Evolutionary conservation across 2,797 vertebrate genomes (phyloP), one percentile per base, ranked within the genome.

Genomic region (Poecilia gillii): DNA sequence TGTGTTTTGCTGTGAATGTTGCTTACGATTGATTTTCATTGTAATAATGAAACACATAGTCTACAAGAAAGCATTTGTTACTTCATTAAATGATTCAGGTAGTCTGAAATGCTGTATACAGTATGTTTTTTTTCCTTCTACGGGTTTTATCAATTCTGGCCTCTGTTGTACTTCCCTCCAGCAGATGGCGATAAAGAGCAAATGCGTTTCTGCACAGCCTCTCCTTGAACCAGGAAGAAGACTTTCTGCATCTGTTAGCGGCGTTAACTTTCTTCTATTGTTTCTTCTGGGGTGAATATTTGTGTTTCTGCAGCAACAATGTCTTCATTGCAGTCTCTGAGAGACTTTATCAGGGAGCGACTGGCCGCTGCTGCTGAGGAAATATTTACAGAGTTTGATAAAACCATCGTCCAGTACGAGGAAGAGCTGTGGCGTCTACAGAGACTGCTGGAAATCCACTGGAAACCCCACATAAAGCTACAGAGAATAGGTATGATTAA

Each of bases 281-380:
- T 33, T 3, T 64, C 16, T 64, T 64, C 59, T 18, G 14, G 1
- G 2, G 14, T 64, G 8, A 33, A 25, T 36, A 49, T 47, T 3
- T 23, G 9, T 33, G 74, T 36, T 2, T 36, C 43, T 2, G 20
- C n/a, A 47, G 28, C 28, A 64, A 33, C 41, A 33, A 74, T 74
- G 73, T n/a, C 33, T 74, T 55, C 20, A 39, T 36, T 11, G 41
- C 20, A 39, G 36, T 13, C 47, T 55, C 36, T 74, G 49, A 74
- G 73, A 55, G 73, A 74, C 33, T 74, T 74, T 41, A 74, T 74
- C 73, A 74, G 33, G 20, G 20, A 55, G 23, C 49, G 49, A n/a
- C 73, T 74, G 23, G 6, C 33, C 25, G 49, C 73, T 9, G 73
- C 73, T 41, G 49, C 73, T n/a, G 49, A 41, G 25, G 73, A 74